Evolutionary conservation across 1,140 invertebrate species (phyloP), one percentile per base, ranked within the genome.

Genomic region (Zaprionus africanus): DNA sequence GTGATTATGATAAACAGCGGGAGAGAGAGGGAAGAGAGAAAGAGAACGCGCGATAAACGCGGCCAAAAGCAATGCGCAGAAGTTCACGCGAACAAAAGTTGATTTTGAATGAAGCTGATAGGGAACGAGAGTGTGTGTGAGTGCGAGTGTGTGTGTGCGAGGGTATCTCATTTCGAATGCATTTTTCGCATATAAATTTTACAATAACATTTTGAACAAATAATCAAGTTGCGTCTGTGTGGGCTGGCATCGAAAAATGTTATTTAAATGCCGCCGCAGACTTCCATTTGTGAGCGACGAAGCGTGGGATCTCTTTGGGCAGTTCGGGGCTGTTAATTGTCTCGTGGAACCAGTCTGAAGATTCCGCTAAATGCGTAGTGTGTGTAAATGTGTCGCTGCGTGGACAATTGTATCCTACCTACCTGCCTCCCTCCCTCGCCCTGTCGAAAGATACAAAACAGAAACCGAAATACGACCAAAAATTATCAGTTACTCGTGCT

Each of bases 151-250:
- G 5, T 49, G 61, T 24, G 56, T 72, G 24, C 71, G 17, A 59
- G 43, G 5, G 41, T 60, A 54, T 31, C 78, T 81, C 70, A 84
- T 85, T 85, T 78, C 41, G 66, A 85, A 85, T 85, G 84, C 84
- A 88, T 56, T 88, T 88, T 88, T 88, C 84, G 84, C 84, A 88
- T 90, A 88, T 88, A 88, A 88, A 88, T 84, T 88, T 46, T 57
- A 85, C 74, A 83, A 83, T 81, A 81, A 87, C 77, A 69, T 79
- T 66, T 71, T 79, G 54, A 74, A 90, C 81, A 88, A 90, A 88
- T 84, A 78, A 83, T 81, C 78, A 63, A 70, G 74, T 54, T 68
- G 66, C 65, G 65, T 63, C 36, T 79, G 84, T 87, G 84, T 88
- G 75, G 85, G 84, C 59, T 79, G 81, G 59, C 75, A 73, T 72